Conservation (phyloP, 2,797 vertebrate genomes). For the Gymnoscopelus braueri region DNA sequence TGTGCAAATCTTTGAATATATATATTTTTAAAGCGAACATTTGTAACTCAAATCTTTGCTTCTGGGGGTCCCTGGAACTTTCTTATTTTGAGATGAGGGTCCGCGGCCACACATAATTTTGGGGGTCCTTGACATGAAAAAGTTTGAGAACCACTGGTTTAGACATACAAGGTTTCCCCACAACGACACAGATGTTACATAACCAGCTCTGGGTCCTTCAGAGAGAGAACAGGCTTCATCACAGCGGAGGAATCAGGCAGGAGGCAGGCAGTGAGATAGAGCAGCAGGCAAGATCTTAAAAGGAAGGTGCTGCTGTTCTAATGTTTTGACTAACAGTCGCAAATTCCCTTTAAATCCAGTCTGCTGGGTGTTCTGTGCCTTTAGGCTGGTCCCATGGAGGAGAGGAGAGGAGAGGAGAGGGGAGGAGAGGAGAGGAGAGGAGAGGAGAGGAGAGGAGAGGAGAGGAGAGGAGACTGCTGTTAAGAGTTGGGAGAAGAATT, state of each 20-base stretch:
- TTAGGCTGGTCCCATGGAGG: too few relatives aligned
- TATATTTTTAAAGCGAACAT: too few relatives aligned
- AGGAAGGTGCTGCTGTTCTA: conserved; percentile 89
- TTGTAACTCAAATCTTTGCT: too few relatives aligned
- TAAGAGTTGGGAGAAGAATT: conserved; percentile 33
- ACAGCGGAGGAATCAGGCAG: conserved; percentile 47
- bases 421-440: conserved; percentile 22
- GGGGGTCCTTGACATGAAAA: too few relatives aligned
- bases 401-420: background rate
- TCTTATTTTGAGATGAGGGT: too few relatives aligned
- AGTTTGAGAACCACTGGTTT: too few relatives aligned
- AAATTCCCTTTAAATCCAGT: conserved; percentile 91
- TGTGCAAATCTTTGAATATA: too few relatives aligned
- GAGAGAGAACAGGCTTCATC: background rate
- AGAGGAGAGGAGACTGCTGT: conserved; percentile 39
- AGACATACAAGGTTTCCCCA: too few relatives aligned
- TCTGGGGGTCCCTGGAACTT: too few relatives aligned
- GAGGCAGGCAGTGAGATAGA: conserved; percentile 66
- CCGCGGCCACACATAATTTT: too few relatives aligned
- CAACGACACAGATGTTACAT: too few relatives aligned
- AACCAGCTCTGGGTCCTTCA: background rate
- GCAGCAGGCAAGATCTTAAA: conserved; percentile 90
- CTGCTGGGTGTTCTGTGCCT: conserved; percentile 81
- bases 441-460: conserved; percentile 27
- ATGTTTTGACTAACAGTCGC: conserved; percentile 86